Evolutionary conservation across 2,113 vertebrate genomes (phyloP).

Genomic region (Phyllostomus discolor): DNA sequence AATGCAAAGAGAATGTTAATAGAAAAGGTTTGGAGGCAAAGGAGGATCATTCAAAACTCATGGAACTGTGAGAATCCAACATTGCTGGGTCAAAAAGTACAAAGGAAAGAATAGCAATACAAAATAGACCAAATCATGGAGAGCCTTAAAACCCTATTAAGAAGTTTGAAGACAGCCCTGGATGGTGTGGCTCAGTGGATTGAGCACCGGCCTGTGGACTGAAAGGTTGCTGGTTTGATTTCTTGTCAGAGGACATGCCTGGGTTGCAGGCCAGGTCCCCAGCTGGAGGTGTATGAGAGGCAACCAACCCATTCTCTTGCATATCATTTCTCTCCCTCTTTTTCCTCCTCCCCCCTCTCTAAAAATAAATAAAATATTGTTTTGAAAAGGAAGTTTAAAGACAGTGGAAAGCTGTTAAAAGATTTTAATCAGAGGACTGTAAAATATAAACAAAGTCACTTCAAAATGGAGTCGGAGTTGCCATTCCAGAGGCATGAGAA

Average conservation of each 20-base stretch:
- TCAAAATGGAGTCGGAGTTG: too few species aligned
- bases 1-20: background rate
- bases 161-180: background rate
- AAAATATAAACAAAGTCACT: background rate
- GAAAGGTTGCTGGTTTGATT: too few species aligned
- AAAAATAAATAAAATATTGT: too few species aligned
- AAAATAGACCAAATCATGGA: background rate
- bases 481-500: background rate
- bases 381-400: background rate
- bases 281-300: too few species aligned
- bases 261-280: too few species aligned
- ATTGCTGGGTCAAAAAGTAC: background rate
- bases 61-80: background rate
- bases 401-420: background rate
- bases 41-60: background rate
- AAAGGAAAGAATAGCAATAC: background rate
- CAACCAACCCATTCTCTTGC: too few species aligned
- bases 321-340: too few species aligned
- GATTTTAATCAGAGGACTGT: background rate
- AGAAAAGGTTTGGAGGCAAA: background rate
- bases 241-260: too few species aligned
- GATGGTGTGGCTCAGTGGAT: too few species aligned
- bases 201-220: too few species aligned
- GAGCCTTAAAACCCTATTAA: background rate
- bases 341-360: too few species aligned